Evolutionary conservation across 2,113 vertebrate genomes (phyloP).

Genomic region (Pontoporia blainvillei): DNA sequence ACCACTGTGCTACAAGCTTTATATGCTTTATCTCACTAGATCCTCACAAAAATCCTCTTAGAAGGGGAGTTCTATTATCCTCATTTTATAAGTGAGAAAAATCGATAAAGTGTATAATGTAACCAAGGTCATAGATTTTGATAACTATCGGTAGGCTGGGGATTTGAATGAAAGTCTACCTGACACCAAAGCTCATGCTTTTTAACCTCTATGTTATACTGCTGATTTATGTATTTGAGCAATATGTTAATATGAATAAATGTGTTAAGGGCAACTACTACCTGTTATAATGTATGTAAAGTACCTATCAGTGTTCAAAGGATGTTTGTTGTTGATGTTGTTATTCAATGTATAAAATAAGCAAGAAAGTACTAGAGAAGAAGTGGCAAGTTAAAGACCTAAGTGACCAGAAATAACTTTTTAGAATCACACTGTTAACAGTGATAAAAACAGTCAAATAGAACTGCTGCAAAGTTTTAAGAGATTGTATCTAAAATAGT

Average conservation of each 20-base stretch:
- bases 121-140: neutral
- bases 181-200: neutral
- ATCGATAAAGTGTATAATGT: neutral
- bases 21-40: neutral
- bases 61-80: neutral
- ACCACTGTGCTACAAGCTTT: neutral
- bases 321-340: neutral
- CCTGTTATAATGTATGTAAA: neutral
- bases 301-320: neutral
- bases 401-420: neutral
- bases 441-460: neutral
- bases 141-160: neutral
- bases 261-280: neutral
- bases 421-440: neutral
- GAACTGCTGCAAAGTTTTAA: neutral
- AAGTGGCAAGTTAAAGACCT: neutral
- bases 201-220: neutral
- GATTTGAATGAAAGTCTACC: neutral
- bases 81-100: neutral
- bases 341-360: neutral
- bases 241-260: constrained; percentile 4
- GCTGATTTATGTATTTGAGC: neutral
- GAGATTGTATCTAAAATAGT: neutral
- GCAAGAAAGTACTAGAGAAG: neutral
- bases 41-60: constrained; percentile 1